These are phyloP conservation scores for Monodelphis domestica DNA, from an alignment of 2,797 vertebrate genomes.

Conservation along the genomic window DNA sequence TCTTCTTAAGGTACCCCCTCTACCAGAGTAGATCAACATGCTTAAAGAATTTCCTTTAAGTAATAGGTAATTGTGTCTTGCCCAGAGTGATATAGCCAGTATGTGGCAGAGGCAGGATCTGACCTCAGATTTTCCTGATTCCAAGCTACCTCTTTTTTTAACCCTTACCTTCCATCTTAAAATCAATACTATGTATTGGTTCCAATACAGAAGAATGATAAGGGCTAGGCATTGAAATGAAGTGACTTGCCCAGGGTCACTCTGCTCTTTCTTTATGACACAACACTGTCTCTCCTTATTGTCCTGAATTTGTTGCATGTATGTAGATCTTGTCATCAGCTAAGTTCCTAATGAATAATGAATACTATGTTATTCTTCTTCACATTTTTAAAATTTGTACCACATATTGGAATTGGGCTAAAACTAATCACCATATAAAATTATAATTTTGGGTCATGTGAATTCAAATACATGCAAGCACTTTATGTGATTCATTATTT, in stretches of 20 bases:
- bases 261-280: background rate
- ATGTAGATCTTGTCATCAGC: background rate
- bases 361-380: background rate
- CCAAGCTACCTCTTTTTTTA: background rate
- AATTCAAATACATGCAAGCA: background rate
- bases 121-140: background rate
- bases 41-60: background rate
- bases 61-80: background rate
- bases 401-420: background rate
- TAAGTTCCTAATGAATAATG: background rate
- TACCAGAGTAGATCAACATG: background rate
- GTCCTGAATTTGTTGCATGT: background rate
- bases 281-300: background rate
- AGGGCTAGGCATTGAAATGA: no score
- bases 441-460: background rate
- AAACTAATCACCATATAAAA: background rate
- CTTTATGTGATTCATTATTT: background rate
- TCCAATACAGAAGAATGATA: no score
- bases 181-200: no score
- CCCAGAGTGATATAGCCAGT: background rate
- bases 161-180: no score
- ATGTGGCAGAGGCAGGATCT: background rate
- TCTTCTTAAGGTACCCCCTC: background rate
- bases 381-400: background rate
- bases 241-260: no score